Conservation (phyloP, 2,888 invertebrate species). For the Lasioglossum figueresi region DNA sequence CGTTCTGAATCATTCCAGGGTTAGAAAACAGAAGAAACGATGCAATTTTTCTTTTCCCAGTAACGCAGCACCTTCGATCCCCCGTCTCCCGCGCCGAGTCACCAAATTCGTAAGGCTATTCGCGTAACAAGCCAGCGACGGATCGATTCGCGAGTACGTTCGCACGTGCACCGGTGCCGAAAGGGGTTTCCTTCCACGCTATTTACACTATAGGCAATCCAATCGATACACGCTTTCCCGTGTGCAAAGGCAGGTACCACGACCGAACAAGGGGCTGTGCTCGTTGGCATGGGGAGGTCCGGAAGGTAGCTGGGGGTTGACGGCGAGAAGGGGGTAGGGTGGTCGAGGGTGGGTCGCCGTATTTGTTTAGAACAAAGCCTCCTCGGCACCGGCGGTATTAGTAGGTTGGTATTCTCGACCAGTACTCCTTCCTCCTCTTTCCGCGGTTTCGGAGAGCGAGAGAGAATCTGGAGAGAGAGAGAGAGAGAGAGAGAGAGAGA, state of each 20-base stretch:
- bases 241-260: conserved; percentile 73
- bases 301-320: conserved; percentile 5
- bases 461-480: not conserved
- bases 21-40: not conserved
- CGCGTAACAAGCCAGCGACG: not conserved
- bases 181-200: conserved; percentile 49
- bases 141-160: conserved; percentile 25
- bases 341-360: conserved; percentile 65
- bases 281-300: not conserved
- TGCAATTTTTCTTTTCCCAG: not conserved
- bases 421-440: conserved; percentile 70
- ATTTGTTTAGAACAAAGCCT: conserved; percentile 80
- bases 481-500: not conserved
- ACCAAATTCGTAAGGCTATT: not conserved
- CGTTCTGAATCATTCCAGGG: too few species aligned
- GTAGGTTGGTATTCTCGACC: conserved; percentile 75
- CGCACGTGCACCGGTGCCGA: conserved; percentile 18
- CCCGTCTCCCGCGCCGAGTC: not conserved
- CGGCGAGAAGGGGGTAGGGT: conserved; percentile 34
- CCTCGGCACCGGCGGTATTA: conserved; percentile 70
- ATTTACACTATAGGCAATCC: conserved; percentile 76
- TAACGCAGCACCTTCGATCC: not conserved
- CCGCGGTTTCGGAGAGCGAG: conserved; percentile 71
- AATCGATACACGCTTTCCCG: conserved; percentile 80
- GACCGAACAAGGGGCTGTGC: conserved; percentile 55